Evolutionary conservation across 2,113 vertebrate species (phyloP), one percentile per base, ranked within the genome.

Genomic region (Nyctereutes procyonoides): DNA sequence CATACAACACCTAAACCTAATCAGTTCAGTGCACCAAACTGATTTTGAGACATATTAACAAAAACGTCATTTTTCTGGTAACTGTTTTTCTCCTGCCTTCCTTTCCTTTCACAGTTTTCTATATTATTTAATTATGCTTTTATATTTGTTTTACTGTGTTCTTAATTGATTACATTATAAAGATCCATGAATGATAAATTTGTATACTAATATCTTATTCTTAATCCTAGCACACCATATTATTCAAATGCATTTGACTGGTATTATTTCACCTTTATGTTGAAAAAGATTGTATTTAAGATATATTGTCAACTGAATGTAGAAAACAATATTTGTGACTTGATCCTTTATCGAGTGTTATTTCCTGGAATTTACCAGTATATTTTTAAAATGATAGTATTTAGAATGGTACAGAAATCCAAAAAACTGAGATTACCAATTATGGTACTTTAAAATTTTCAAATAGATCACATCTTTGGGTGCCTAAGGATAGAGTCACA

Each of bases 111-210:
- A 95, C 10, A 35, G 1, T 38, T 88, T 77, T 82, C 4, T 69
- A 2, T 14, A 24, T 81, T 92, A 0, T 62, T 94, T 51, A 80
- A 32, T 58, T 84, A 20, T 19, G 22, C 88, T 77, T 15, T 65
- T 93, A n/a, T 63, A 17, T 51, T 0, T 86, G 84, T 83, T 97
- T 97, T 24, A 55, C 17, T 58, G 2, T 80, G 10, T 58, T 56
- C 16, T 63, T 92, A 94, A 94, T 77, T 77, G 58, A 98, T 97
- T 96, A 53, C 32, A 48, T 84, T 97, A 38, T 55, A 73, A 81
- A 81, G 8, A 91, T n/a, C 4, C 10, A 30, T 73, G 16, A 95
- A 60, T 51, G 26, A 60, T 58, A 6, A 69, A 5, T 67, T 82
- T 79, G 32, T 51, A 38, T 77, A 53, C 5, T 76, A 56, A 74